Evolutionary conservation across 2,888 invertebrate genomes (phyloP).

Genomic region (Cataglyphis rosenhaueri): DNA sequence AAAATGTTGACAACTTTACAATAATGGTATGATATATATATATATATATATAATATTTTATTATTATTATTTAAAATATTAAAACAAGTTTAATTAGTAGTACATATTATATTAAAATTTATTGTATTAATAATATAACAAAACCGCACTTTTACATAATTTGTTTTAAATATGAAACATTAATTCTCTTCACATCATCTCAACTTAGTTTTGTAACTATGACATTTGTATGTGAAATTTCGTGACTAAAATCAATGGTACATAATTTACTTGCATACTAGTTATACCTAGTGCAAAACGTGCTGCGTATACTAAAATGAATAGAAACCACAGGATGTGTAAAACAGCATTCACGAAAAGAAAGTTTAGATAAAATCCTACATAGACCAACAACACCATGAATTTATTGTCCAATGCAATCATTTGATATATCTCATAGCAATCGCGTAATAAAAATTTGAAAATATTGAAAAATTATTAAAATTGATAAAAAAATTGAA

Average conservation of each 20-base stretch:
- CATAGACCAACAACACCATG: background rate
- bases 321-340: conserved; percentile 16
- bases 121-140: background rate
- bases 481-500: background rate
- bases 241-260: conserved; percentile 25
- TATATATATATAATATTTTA: background rate
- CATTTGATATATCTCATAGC: background rate
- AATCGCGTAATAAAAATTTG: background rate
- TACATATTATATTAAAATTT: background rate
- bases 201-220: conserved; percentile 11
- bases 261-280: conserved; percentile 38
- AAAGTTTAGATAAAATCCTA: background rate
- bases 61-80: background rate
- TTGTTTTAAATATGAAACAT: background rate
- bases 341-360: background rate
- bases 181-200: background rate
- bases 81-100: background rate
- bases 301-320: background rate
- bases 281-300: conserved; percentile 2
- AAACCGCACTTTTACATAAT: background rate
- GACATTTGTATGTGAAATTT: conserved; percentile 10
- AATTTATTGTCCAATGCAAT: background rate
- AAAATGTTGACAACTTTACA: background rate
- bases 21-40: no score
- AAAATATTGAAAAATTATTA: no score